Evolutionary conservation across 2,888 invertebrate genomes (phyloP).

Genomic region (Arctia plantaginis): DNA sequence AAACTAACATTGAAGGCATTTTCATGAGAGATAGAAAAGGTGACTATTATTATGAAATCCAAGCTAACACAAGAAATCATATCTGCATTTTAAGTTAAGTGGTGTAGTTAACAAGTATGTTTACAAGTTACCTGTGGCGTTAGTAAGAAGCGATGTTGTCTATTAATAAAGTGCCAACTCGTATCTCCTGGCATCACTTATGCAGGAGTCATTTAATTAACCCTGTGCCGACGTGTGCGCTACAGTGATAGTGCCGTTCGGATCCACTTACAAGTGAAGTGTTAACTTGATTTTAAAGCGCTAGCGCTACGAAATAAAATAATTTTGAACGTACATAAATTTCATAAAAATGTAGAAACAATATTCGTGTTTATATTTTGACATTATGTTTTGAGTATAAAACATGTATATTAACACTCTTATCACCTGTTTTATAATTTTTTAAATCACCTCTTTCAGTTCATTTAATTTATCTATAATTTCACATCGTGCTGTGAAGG

Average conservation of each 20-base stretch:
- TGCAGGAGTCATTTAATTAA: constrained; percentile 64
- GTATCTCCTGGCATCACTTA: constrained; percentile 52
- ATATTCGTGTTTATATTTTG: not conserved
- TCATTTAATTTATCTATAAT: not conserved
- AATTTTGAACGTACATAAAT: not conserved
- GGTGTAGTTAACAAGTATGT: constrained; percentile 31
- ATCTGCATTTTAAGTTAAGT: constrained; percentile 16
- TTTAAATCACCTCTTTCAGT: not conserved
- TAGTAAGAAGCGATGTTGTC: constrained; percentile 26
- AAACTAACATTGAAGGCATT: not conserved
- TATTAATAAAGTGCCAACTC: constrained; percentile 37
- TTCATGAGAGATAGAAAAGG: not conserved
- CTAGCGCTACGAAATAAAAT: too few relatives aligned
- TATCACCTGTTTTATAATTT: not conserved
- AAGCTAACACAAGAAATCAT: not conserved
- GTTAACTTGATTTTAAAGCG: not conserved
- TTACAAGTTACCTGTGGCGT: constrained; percentile 36
- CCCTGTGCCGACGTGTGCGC: constrained; percentile 45
- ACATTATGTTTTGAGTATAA: not conserved
- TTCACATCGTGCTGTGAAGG: not conserved
- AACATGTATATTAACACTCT: not conserved
- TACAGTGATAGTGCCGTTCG: constrained; percentile 38
- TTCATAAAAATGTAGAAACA: not conserved
- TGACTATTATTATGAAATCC: not conserved
- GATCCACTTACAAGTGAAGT: constrained; percentile 4